These are phyloP conservation scores for Trematomus loennbergii DNA, from an alignment of 2,113 vertebrate genomes.

Conservation along the genomic window DNA sequence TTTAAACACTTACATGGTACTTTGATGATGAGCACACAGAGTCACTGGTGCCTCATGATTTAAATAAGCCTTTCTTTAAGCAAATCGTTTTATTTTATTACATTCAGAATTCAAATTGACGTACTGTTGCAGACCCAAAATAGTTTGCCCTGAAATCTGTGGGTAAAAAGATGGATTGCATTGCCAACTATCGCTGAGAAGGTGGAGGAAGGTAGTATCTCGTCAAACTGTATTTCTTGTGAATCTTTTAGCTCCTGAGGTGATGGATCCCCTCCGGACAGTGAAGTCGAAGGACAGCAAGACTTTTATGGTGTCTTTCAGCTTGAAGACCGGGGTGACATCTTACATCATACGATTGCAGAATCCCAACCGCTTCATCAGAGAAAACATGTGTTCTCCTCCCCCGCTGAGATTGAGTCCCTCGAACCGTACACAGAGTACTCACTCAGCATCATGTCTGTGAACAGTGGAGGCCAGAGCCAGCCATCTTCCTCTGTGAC, in stretches of 20 bases:
- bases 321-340: no score
- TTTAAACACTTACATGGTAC: background rate
- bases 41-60: background rate
- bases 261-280: conserved; percentile 80
- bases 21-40: background rate
- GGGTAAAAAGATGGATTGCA: background rate
- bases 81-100: background rate
- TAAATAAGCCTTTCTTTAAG: background rate
- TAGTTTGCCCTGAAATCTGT: background rate
- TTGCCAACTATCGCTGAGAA: background rate
- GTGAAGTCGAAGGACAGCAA: no score
- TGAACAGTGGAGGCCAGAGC: conserved; percentile 86
- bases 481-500: conserved; percentile 86
- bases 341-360: no score
- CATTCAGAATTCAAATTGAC: no score
- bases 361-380: no score
- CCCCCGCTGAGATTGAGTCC: no score
- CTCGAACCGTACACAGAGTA: conserved; percentile 90
- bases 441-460: conserved; percentile 87
- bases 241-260: conserved; percentile 84
- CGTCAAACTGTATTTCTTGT: background rate
- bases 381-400: no score
- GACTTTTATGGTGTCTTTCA: no score
- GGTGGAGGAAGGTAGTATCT: background rate
- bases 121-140: background rate